Base-by-base conservation (phyloP, 2,113 vertebrate genomes). In the Phrynosoma platyrhinos region DNA sequence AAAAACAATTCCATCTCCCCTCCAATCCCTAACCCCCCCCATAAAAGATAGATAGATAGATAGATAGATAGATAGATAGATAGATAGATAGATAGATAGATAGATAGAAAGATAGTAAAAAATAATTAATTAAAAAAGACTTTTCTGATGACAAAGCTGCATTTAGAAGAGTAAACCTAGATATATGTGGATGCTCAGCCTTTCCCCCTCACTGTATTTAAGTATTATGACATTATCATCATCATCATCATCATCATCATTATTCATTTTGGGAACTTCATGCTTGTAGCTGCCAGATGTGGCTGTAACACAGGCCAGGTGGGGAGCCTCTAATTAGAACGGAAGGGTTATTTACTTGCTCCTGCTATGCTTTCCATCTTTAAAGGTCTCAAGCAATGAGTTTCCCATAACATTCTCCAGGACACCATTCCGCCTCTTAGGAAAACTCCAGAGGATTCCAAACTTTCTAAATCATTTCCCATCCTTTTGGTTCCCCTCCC, bases 271-370 rank as follows among this genome's bases (percentile, higher is more conserved):
- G 52, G 5, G 32, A 55, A 53, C 0, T 1, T 84, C 83, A 0
- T 4, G 4, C 10, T 47, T 85, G 47, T 52, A 76, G 0, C 14
- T 78, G 82, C 2, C 52, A 36, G 16, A 62, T 36, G 58, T 0
- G 7, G n/a, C 58, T 2, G 0, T 0, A 2, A 25, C 20, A 14
- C 1, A 1, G 0, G 0, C n/a, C 21, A 79, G 76, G 75, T 55
- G 27, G 0, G 2, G 8, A 58, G 83, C 77, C 23, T 3, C 36
- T 1, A 0, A 2, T 20, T 1, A 27, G 72, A 7, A 32, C 4
- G 0, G 20, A 8, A 82, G n/a, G 66, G 30, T 16, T 32, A 53
- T 6, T 40, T 4, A 1, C 12, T n/a, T 2, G 0, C 25, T 30
- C 20, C 9, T 7, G 53, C 53, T 62, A 23, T 81, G 52, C 87